A percentile compares a stretch with the other conserved stretches of the same genome.
phyloP scores from a whole-genome alignment of 2,797 vertebrate species.

The Morelia viridis region DNA sequence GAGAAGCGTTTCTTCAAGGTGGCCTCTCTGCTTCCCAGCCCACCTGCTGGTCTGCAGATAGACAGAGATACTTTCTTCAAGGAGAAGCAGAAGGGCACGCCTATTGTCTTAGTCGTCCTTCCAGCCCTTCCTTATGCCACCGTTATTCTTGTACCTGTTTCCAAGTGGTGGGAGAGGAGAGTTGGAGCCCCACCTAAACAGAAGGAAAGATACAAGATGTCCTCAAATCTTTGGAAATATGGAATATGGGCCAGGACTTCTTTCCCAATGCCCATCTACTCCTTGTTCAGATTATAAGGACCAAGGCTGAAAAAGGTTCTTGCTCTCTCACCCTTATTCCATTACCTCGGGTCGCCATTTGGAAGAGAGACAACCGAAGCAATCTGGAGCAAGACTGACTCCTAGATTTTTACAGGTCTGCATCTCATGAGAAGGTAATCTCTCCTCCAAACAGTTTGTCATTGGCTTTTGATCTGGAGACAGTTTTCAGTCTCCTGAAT shows the following conservation, averaged over 20 bases:
- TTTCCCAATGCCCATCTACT: not conserved
- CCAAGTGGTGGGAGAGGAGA: not conserved
- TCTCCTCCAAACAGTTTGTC: not conserved
- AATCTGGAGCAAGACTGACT: not conserved
- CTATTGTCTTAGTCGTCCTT: constrained; percentile 13
- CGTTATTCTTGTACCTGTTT: not conserved
- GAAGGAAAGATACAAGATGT: not conserved
- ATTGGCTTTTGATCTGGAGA: not conserved
- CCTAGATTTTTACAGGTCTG: no score
- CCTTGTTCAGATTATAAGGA: not conserved
- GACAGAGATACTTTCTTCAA: constrained; percentile 6
- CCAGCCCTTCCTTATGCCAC: not conserved
- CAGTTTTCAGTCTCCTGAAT: not conserved
- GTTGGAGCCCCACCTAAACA: not conserved
- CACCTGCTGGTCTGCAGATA: constrained; percentile 22
- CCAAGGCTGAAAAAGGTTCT: not conserved
- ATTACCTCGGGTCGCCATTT: not conserved
- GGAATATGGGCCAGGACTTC: not conserved
- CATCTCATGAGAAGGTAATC: no score
- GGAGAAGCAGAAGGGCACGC: not conserved
- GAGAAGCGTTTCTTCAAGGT: constrained; percentile 31
- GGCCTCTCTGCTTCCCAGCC: not conserved
- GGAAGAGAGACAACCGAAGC: not conserved
- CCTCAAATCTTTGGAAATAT: not conserved
- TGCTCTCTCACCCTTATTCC: no score